These are phyloP conservation scores for Ectropis grisescens DNA, from an alignment of 1,140 invertebrate species.

Conservation along the genomic window DNA sequence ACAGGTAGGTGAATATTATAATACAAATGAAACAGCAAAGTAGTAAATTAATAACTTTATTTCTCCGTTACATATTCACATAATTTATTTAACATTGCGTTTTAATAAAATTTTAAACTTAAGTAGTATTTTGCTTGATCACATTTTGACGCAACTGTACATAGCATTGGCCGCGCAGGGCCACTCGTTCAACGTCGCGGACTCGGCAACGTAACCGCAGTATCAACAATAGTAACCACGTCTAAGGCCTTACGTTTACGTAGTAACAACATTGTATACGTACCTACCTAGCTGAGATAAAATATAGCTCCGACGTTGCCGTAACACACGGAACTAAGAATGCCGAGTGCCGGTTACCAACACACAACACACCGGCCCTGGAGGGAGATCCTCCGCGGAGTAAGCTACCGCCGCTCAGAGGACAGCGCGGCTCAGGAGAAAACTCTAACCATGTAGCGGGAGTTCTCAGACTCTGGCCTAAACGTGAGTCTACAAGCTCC, in stretches of 20 bases:
- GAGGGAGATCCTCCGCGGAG: too few species aligned
- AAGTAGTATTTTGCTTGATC: conserved; percentile 50
- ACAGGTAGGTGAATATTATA: too few species aligned
- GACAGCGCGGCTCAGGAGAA: too few species aligned
- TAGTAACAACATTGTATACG: neutral
- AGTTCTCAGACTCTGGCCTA: too few species aligned
- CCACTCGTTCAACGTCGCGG: conserved; percentile 36
- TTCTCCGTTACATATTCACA: conserved; percentile 65
- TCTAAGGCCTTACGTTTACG: conserved; percentile 39
- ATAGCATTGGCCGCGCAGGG: too few species aligned
- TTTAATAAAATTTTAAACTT: conserved; percentile 65
- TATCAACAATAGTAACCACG: conserved; percentile 37
- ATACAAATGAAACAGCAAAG: neutral
- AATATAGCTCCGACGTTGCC: neutral
- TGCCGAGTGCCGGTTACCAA: too few species aligned
- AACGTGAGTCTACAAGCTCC: too few species aligned
- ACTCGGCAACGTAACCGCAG: conserved; percentile 29
- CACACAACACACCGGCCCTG: neutral
- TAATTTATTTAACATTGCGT: conserved; percentile 45
- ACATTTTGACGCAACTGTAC: conserved; percentile 46
- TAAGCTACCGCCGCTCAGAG: too few species aligned
- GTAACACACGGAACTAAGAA: neutral
- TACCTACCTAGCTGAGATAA: neutral
- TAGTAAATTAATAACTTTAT: conserved; percentile 69
- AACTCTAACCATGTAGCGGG: too few species aligned